Conservation (phyloP, 2,113 vertebrate genomes). For the Callipepla squamata region DNA sequence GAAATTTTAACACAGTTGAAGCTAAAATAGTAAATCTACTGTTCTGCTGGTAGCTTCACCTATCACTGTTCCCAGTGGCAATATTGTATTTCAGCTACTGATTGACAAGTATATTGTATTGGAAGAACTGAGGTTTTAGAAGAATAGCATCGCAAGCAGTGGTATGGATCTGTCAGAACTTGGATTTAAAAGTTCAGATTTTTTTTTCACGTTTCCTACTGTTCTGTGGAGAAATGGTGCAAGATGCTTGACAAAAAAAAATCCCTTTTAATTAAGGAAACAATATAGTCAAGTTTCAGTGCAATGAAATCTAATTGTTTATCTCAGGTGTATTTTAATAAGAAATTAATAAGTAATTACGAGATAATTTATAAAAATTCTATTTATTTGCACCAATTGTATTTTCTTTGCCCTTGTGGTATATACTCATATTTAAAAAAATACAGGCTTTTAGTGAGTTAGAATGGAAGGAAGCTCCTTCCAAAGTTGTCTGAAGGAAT, state of each 20-base stretch:
- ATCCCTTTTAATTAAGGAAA: background rate
- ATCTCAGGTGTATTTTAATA: background rate
- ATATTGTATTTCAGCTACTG: constrained; percentile 3
- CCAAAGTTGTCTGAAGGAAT: background rate
- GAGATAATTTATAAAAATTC: background rate
- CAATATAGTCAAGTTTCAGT: background rate
- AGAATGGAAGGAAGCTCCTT: background rate
- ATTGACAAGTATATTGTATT: background rate
- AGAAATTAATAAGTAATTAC: background rate
- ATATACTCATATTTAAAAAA: background rate
- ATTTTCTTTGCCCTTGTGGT: background rate
- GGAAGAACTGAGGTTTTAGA: background rate
- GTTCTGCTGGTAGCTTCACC: background rate
- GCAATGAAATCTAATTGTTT: background rate
- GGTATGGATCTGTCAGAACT: background rate
- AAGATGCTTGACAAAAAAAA: background rate
- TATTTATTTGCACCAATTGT: background rate
- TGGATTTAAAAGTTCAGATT: background rate
- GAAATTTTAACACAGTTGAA: constrained; percentile 29
- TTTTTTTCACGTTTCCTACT: background rate
- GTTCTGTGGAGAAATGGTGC: background rate
- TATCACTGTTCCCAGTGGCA: background rate
- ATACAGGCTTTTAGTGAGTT: background rate
- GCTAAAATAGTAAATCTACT: background rate
- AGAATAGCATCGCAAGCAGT: background rate